phyloP scores from a whole-genome alignment of 2,113 vertebrate genomes.

The Sinosuthora webbiana region DNA sequence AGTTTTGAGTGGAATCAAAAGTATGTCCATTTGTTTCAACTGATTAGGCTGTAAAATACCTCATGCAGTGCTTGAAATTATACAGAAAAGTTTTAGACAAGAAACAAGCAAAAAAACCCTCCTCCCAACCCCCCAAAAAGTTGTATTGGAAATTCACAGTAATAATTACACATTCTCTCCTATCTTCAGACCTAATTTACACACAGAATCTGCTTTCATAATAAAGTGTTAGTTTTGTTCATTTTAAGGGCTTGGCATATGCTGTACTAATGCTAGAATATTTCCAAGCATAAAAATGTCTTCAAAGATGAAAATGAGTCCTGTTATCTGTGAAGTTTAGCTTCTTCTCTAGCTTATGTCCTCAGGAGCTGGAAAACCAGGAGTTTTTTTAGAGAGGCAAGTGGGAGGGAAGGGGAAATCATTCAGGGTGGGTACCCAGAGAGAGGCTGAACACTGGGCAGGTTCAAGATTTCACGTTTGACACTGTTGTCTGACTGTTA shows the following conservation, averaged over 20 bases:
- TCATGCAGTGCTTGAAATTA: not conserved
- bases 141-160: not conserved
- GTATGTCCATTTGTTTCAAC: not conserved
- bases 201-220: not conserved
- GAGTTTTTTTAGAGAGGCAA: not conserved
- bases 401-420: not conserved
- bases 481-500: not conserved
- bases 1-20: not conserved
- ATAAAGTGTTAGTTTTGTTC: not conserved
- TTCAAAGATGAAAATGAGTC: not conserved
- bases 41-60: not conserved
- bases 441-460: not conserved
- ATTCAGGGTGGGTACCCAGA: not conserved
- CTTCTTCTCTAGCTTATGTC: not conserved
- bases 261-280: not conserved
- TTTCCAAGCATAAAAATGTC: not conserved
- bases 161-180: not conserved
- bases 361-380: not conserved
- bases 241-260: not conserved
- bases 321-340: not conserved
- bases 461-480: not conserved
- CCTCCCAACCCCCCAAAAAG: not conserved
- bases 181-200: not conserved
- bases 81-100: not conserved
- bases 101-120: not conserved